These are phyloP conservation scores for Gephyroberyx darwinii DNA, from an alignment of 2,797 vertebrate genomes.

Conservation along the genomic window DNA sequence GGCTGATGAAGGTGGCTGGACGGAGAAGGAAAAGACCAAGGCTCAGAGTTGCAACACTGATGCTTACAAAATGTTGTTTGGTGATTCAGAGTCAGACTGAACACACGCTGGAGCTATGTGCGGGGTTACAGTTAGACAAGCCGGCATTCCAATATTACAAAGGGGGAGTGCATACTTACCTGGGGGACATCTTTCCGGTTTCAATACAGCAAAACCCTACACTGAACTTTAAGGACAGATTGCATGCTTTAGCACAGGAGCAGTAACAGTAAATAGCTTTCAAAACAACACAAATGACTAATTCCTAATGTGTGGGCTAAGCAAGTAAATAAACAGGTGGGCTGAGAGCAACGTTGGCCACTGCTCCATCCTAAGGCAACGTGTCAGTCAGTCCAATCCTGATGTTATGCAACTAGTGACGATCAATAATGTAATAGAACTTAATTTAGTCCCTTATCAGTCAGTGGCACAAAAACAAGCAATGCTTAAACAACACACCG, in stretches of 20 bases:
- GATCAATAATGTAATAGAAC: conserved; percentile 18
- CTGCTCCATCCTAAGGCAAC: conserved; percentile 70
- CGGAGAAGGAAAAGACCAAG: conserved; percentile 1
- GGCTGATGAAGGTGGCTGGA: conserved; percentile 3
- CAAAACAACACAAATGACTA: conserved; percentile 77
- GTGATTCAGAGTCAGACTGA: conserved; percentile 17
- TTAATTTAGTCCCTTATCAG: conserved; percentile 47
- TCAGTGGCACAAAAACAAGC: conserved; percentile 58
- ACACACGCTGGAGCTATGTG: not conserved
- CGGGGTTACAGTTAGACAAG: conserved; percentile 48
- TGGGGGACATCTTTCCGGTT: conserved; percentile 55
- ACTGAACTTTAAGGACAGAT: conserved; percentile 79
- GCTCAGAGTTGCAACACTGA: conserved; percentile 2
- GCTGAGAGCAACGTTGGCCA: conserved; percentile 73
- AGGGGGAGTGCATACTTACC: conserved; percentile 53
- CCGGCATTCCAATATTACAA: conserved; percentile 41
- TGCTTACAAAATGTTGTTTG: not conserved
- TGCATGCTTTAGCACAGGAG: conserved; percentile 73
- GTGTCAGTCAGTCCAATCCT: conserved; percentile 74
- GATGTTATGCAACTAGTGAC: conserved; percentile 71
- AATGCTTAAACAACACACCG: conserved; percentile 44
- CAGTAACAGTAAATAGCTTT: conserved; percentile 69
- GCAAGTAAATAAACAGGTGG: conserved; percentile 77
- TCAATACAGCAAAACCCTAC: conserved; percentile 65
- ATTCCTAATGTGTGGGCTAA: conserved; percentile 65